These are phyloP conservation scores for Syngnathus acus DNA, from an alignment of 2,797 vertebrate genomes.

Conservation along the genomic window DNA sequence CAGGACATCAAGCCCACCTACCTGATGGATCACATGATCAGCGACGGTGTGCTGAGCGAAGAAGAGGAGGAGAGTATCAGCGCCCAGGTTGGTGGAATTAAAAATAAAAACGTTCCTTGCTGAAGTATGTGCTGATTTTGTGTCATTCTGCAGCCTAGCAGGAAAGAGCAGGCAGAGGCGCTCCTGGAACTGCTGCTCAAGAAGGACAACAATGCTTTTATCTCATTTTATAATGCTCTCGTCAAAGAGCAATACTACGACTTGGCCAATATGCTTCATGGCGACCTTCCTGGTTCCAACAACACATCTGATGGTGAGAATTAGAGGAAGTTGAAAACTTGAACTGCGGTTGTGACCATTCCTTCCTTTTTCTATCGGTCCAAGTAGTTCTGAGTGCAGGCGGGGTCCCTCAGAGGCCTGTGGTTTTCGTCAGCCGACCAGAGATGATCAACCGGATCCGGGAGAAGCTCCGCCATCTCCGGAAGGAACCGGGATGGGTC, in stretches of 20 bases:
- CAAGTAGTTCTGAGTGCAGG: slow-evolving; percentile 82
- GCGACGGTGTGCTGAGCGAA: slow-evolving; percentile 74
- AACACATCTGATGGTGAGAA: slow-evolving; percentile 76
- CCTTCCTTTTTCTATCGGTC: slow-evolving; percentile 38
- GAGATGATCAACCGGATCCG: slow-evolving; percentile 75
- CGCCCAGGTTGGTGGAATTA: slow-evolving; percentile 65
- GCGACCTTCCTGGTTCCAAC: slow-evolving; percentile 68
- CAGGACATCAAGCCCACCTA: slow-evolving; percentile 85
- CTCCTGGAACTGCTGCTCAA: slow-evolving; percentile 80
- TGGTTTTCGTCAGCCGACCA: slow-evolving; percentile 86
- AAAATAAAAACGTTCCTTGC: background rate
- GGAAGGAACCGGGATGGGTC: slow-evolving; percentile 81
- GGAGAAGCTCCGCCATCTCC: slow-evolving; percentile 75
- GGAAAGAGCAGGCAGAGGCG: slow-evolving; percentile 74
- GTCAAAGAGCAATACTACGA: slow-evolving; percentile 83
- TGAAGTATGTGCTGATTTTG: background rate
- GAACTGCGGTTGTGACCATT: background rate
- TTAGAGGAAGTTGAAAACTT: background rate
- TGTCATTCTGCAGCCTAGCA: slow-evolving; percentile 65
- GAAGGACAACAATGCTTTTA: slow-evolving; percentile 83
- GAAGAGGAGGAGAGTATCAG: slow-evolving; percentile 82
- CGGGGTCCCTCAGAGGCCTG: slow-evolving; percentile 89
- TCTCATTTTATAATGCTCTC: slow-evolving; percentile 94
- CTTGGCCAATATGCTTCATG: slow-evolving; percentile 78
- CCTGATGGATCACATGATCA: slow-evolving; percentile 92